Evolutionary conservation across 2,888 invertebrate species (phyloP).

Genomic region (Acleris holmiana): DNA sequence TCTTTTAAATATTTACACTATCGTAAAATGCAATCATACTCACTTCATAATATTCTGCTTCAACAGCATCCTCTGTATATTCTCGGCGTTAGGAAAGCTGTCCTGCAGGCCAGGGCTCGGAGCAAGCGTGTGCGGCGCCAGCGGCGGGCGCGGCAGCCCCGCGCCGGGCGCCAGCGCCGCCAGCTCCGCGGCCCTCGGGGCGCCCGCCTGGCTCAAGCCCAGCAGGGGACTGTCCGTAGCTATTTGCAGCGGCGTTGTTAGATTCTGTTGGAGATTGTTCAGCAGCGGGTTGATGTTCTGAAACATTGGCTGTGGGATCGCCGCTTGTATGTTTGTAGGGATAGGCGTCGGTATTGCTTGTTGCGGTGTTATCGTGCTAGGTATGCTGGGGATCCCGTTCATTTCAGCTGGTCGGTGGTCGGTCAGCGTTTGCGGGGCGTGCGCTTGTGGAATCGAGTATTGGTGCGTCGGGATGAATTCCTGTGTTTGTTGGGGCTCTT

Average conservation of each 20-base stretch:
- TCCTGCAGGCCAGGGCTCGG: slow-evolving; percentile 58
- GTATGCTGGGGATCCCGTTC: slow-evolving; percentile 35
- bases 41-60: slow-evolving; percentile 82
- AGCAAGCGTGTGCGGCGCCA: slow-evolving; percentile 54
- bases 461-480: slow-evolving; percentile 66
- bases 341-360: slow-evolving; percentile 38
- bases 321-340: neutral
- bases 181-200: slow-evolving; percentile 66
- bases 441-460: slow-evolving; percentile 57
- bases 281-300: slow-evolving; percentile 50
- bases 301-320: slow-evolving; percentile 53
- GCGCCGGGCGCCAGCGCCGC: slow-evolving; percentile 47
- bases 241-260: slow-evolving; percentile 71
- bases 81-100: slow-evolving; percentile 68
- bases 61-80: slow-evolving; percentile 78
- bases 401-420: slow-evolving; percentile 44
- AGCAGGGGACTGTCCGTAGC: slow-evolving; percentile 69
- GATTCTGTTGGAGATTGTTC: slow-evolving; percentile 53
- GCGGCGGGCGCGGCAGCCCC: slow-evolving; percentile 48
- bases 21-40: too few species aligned
- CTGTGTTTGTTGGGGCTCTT: slow-evolving; percentile 40
- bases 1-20: too few species aligned
- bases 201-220: slow-evolving; percentile 69
- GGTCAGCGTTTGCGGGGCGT: slow-evolving; percentile 51
- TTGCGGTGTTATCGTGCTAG: slow-evolving; percentile 33